Percentiles rank a stretch among this genome's conserved stretches.
phyloP scores from a whole-genome alignment of 1,140 invertebrate species.

The Teleogryllus occipitalis region DNA sequence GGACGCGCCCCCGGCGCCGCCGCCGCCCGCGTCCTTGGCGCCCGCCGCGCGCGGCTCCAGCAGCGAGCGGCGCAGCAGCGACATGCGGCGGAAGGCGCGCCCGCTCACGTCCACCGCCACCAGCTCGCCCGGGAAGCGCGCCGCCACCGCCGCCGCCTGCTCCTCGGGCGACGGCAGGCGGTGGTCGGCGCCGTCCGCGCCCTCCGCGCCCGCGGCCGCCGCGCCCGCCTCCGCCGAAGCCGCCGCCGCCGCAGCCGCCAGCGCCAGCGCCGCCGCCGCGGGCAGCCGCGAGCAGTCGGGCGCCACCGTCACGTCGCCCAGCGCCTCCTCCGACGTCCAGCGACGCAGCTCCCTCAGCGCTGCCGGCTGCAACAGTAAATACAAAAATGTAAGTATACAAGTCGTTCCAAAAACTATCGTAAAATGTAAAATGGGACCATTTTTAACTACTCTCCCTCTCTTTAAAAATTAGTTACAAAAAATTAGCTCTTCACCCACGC shows the following conservation, averaged over 20 bases:
- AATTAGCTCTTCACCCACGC: no score
- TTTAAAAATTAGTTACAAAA: no score
- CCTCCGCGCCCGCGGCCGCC: conserved; percentile 33
- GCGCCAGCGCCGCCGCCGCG: conserved; percentile 33
- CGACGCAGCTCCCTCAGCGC: conserved; percentile 66
- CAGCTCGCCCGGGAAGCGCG: conserved; percentile 72
- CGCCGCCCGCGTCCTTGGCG: conserved; percentile 26
- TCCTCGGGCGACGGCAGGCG: conserved; percentile 72
- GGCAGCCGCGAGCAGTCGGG: conserved; percentile 56
- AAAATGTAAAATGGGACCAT: no score
- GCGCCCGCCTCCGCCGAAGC: conserved; percentile 30
- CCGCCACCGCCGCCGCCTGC: conserved; percentile 36
- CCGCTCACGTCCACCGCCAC: conserved; percentile 82
- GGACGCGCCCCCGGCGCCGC: conserved; percentile 34
- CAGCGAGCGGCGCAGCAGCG: conserved; percentile 68
- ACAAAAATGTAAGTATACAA: no score
- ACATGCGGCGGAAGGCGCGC: conserved; percentile 77
- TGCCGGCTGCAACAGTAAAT: conserved; percentile 54
- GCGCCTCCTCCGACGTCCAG: conserved; percentile 75
- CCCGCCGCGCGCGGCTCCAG: conserved; percentile 37
- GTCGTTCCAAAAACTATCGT: no score
- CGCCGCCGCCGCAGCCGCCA: conserved; percentile 40
- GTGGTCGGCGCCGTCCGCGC: conserved; percentile 35
- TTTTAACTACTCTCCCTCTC: no score
- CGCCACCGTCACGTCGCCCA: conserved; percentile 69